Conservation (phyloP, 2,113 vertebrate species). For the Macheiramphus alcinus region DNA sequence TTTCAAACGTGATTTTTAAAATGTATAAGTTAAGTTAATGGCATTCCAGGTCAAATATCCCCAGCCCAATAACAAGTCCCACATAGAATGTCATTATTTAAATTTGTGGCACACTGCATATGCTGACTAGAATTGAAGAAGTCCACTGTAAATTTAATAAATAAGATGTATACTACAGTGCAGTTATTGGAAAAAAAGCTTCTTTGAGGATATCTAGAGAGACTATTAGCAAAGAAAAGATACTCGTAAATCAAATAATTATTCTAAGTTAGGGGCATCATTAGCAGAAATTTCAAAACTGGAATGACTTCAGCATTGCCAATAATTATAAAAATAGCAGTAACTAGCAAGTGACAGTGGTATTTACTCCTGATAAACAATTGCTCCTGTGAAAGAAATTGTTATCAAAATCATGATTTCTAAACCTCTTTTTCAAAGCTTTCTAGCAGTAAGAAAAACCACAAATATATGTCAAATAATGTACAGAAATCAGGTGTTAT, state of each 20-base stretch:
- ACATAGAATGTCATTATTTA: conserved; percentile 67
- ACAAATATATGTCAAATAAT: neutral
- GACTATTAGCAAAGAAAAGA: neutral
- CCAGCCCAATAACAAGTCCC: conserved; percentile 52
- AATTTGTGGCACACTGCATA: conserved; percentile 25
- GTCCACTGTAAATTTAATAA: conserved; percentile 37
- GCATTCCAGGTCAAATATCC: conserved; percentile 71
- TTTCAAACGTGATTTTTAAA: conserved; percentile 76
- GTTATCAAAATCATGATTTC: neutral
- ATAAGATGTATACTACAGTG: conserved; percentile 14
- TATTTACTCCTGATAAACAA: neutral
- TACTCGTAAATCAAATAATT: neutral
- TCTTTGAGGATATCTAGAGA: neutral
- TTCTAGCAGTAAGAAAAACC: neutral
- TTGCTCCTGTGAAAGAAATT: neutral
- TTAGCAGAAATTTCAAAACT: neutral
- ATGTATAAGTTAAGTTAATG: conserved; percentile 74
- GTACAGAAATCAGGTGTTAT: neutral
- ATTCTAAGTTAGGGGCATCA: neutral
- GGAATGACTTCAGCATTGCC: neutral
- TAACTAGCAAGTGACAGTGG: neutral
- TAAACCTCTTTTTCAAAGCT: neutral
- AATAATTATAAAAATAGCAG: neutral
- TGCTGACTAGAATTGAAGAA: conserved; percentile 18
- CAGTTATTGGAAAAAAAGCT: neutral